Conservation (phyloP, 2,113 vertebrate genomes). For the Anser cygnoides region DNA sequence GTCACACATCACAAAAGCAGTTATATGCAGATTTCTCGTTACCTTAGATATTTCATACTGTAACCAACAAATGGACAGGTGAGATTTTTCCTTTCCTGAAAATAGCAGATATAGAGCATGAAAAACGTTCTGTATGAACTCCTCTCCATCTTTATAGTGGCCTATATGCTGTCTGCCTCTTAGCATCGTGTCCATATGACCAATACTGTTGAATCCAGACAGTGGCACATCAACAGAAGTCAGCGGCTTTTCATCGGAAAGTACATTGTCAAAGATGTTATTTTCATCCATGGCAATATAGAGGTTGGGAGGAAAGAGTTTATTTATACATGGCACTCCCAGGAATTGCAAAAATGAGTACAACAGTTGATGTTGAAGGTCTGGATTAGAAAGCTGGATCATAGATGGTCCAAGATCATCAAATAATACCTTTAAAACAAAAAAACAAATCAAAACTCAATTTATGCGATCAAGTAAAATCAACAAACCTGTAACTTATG, state of each 20-base stretch:
- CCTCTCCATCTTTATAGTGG: slow-evolving; percentile 87
- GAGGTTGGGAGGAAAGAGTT: slow-evolving; percentile 69
- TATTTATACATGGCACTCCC: slow-evolving; percentile 81
- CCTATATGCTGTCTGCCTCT: slow-evolving; percentile 73
- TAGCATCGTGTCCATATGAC: slow-evolving; percentile 80
- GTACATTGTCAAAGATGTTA: slow-evolving; percentile 75
- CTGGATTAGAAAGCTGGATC: slow-evolving; percentile 80
- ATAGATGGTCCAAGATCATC: slow-evolving; percentile 92
- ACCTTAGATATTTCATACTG: slow-evolving; percentile 94
- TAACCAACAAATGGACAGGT: slow-evolving; percentile 85
- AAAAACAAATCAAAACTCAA: not conserved
- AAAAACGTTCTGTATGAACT: slow-evolving; percentile 86
- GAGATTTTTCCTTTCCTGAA: slow-evolving; percentile 75
- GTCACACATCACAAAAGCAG: not conserved
- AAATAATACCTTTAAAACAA: slow-evolving; percentile 86
- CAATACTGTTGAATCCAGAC: slow-evolving; percentile 80
- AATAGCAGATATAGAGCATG: slow-evolving; percentile 79
- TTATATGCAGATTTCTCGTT: not conserved
- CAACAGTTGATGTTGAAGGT: slow-evolving; percentile 80
- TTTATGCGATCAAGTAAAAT: not conserved
- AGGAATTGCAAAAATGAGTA: slow-evolving; percentile 89
- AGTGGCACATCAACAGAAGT: slow-evolving; percentile 71
- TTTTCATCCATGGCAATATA: slow-evolving; percentile 86
- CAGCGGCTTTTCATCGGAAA: slow-evolving; percentile 76
- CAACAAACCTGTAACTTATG: not conserved